Conservation (phyloP, 2,797 vertebrate species). For the Hippopotamyrus pictus region DNA sequence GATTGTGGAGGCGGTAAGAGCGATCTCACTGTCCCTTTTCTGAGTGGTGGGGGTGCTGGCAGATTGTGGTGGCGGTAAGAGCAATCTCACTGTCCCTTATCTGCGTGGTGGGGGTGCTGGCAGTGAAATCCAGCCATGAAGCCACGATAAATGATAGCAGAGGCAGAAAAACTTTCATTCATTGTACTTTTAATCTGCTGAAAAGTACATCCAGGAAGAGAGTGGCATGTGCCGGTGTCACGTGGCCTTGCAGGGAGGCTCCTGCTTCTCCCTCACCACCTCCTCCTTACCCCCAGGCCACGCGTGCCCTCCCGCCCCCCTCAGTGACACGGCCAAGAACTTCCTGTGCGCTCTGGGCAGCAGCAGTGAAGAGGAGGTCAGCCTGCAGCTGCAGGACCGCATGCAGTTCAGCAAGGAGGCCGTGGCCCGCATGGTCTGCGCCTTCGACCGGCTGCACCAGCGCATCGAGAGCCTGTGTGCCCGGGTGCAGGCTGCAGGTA, state of each 20-base stretch:
- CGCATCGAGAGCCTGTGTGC: constrained; percentile 71
- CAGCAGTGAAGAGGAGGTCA: constrained; percentile 80
- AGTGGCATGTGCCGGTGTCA: neutral
- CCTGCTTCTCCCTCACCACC: neutral
- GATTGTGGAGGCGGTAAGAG: neutral
- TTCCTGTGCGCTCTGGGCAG: constrained; percentile 76
- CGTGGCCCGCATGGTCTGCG: constrained; percentile 73
- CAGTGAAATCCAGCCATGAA: neutral
- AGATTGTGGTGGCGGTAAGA: neutral
- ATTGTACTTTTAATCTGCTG: neutral
- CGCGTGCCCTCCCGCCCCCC: constrained; percentile 43
- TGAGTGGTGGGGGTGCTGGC: neutral
- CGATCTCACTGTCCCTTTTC: neutral
- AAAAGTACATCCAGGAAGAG: neutral
- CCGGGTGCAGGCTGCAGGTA: constrained; percentile 67
- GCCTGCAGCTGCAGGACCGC: constrained; percentile 78
- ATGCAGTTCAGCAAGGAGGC: constrained; percentile 87
- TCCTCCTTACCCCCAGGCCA: neutral
- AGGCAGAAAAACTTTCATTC: neutral
- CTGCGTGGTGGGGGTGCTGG: neutral
- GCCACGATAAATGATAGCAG: neutral
- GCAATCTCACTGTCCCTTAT: neutral
- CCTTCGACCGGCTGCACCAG: constrained; percentile 74
- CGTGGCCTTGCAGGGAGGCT: neutral
- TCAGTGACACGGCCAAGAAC: constrained; percentile 73